Percentiles rank a stretch among this genome's conserved stretches.
phyloP scores from a whole-genome alignment of 2,888 invertebrate species.

The Tachina lurida region DNA sequence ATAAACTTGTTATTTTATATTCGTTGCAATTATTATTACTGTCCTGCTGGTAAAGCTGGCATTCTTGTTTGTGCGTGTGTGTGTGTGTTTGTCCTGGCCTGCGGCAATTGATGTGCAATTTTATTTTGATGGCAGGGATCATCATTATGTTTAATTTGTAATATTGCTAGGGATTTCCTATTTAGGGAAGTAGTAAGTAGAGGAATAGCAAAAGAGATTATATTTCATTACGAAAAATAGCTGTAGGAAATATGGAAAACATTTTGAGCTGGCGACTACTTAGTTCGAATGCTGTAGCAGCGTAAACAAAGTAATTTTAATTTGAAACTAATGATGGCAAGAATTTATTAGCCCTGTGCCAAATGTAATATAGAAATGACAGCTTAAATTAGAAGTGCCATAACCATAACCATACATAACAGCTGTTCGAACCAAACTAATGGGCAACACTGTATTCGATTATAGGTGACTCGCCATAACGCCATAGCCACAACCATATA shows the following conservation, averaged over 20 bases:
- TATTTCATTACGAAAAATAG: neutral
- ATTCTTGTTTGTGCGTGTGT: neutral
- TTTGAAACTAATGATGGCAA: too few relatives aligned
- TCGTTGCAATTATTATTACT: conserved; percentile 41
- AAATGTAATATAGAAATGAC: too few relatives aligned
- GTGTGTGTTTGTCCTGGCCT: conserved; percentile 50
- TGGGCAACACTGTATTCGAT: too few relatives aligned
- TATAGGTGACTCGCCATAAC: too few relatives aligned
- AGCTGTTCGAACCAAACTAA: too few relatives aligned
- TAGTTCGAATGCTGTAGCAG: too few relatives aligned
- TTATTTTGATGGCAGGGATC: conserved; percentile 32
- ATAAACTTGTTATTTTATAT: conserved; percentile 37
- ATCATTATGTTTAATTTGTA: conserved; percentile 43
- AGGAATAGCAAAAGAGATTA: neutral
- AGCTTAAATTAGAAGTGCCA: too few relatives aligned
- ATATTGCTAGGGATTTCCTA: conserved; percentile 7
- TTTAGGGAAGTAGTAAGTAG: neutral
- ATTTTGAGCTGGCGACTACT: neutral
- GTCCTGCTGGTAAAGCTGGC: neutral
- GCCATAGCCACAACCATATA: too few relatives aligned
- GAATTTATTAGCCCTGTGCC: too few relatives aligned
- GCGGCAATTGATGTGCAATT: conserved; percentile 55
- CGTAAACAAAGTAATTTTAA: too few relatives aligned
- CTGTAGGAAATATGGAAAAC: neutral
- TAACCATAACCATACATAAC: too few relatives aligned